phyloP scores from a whole-genome alignment of 2,113 vertebrate genomes.

The Marmota flaviventris region DNA sequence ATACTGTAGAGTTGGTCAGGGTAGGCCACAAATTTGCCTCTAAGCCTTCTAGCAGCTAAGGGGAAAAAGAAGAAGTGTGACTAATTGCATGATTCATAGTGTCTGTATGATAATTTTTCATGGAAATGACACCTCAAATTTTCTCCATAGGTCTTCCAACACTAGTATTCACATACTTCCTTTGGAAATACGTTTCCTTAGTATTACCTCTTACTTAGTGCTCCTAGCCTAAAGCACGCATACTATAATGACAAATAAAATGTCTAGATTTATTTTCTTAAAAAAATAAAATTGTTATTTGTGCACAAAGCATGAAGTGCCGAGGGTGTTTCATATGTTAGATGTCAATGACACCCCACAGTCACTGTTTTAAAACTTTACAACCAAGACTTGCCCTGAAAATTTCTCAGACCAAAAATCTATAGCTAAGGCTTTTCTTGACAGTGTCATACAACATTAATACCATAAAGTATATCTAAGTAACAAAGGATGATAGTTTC shows the following conservation, averaged over 20 bases:
- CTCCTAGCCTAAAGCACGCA: not conserved
- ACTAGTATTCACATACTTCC: not conserved
- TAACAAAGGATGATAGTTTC: not conserved
- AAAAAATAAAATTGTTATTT: constrained; percentile 23
- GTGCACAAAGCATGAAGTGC: not conserved
- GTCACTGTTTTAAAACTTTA: not conserved
- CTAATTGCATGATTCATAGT: not conserved
- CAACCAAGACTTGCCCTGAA: not conserved
- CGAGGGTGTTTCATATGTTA: not conserved
- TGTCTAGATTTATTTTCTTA: not conserved
- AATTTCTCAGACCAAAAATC: not conserved
- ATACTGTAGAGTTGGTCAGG: not conserved
- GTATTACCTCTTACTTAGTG: not conserved
- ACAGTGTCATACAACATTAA: not conserved
- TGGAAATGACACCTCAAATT: not conserved
- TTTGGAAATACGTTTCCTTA: constrained; percentile 6
- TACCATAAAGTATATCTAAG: not conserved
- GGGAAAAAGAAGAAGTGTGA: not conserved
- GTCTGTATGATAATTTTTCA: not conserved
- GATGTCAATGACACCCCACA: not conserved
- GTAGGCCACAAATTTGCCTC: not conserved
- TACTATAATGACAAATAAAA: not conserved
- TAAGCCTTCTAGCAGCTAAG: not conserved
- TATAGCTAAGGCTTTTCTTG: not conserved
- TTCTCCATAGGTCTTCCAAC: not conserved